Evolutionary conservation across 92 coral and sea anemone species (phyloP).

Genomic region (Galaxea fascicularis): DNA sequence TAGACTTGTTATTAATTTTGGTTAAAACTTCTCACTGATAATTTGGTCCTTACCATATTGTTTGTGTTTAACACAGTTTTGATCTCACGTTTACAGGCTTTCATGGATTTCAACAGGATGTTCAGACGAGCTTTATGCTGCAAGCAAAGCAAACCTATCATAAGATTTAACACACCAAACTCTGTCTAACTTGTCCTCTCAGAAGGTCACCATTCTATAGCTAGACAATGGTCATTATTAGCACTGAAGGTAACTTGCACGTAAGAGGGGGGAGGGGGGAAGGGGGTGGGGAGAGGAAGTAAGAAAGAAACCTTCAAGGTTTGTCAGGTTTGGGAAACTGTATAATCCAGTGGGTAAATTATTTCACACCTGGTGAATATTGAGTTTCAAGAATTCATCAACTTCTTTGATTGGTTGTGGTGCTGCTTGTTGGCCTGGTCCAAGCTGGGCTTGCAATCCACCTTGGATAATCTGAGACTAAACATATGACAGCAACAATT

Average conservation of each 20-base stretch:
- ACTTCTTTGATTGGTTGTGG: constrained; percentile 70
- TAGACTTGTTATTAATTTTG: too few relatives aligned
- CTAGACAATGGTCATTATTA: too few relatives aligned
- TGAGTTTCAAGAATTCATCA: constrained; percentile 69
- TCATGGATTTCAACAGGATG: constrained; percentile 87
- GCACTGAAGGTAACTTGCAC: too few relatives aligned
- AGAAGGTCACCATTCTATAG: too few relatives aligned
- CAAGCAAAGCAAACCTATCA: neutral
- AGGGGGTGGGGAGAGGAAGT: neutral
- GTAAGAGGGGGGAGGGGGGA: neutral
- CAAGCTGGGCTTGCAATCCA: constrained; percentile 55
- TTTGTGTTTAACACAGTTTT: constrained; percentile 87
- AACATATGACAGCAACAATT: neutral
- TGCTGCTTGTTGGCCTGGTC: constrained; percentile 33
- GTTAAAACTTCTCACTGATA: neutral
- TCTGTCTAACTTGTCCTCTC: too few relatives aligned
- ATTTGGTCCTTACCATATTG: constrained; percentile 66
- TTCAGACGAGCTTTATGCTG: constrained; percentile 92
- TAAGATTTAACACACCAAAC: neutral
- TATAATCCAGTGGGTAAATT: too few relatives aligned
- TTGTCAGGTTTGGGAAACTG: too few relatives aligned
- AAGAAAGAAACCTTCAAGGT: too few relatives aligned
- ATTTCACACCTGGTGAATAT: constrained; percentile 73
- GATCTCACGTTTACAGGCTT: constrained; percentile 96
- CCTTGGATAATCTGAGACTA: constrained; percentile 50